A percentile compares a stretch with the other conserved stretches of the same genome.
Conservation (phyloP, 2,113 vertebrate genomes). For the Tiliqua scincoides region DNA sequence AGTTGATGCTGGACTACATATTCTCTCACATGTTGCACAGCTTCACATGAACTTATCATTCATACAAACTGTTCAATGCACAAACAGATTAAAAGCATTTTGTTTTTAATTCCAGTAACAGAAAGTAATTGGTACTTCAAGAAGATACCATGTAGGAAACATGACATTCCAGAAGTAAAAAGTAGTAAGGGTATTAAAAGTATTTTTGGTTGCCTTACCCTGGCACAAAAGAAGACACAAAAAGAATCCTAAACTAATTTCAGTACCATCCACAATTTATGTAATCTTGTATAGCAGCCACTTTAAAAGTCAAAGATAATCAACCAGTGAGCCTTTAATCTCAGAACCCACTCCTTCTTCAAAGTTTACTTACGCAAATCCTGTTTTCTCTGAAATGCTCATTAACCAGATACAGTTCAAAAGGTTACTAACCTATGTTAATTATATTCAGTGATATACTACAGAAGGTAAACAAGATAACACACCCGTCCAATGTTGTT, state of each 20-base stretch:
- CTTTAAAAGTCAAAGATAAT: neutral
- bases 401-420: neutral
- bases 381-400: neutral
- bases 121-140: neutral
- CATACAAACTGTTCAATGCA: neutral
- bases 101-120: neutral
- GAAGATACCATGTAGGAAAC: neutral
- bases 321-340: neutral
- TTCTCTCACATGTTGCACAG: neutral
- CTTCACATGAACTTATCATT: neutral
- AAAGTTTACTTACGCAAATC: neutral
- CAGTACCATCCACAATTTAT: neutral
- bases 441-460: neutral
- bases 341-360: neutral
- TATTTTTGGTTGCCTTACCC: neutral
- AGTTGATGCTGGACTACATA: neutral
- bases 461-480: neutral
- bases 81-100: neutral
- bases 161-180: neutral
- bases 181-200: neutral
- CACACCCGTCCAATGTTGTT: neutral
- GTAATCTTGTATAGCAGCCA: neutral
- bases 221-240: neutral
- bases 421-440: neutral
- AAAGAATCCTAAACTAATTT: neutral